Base-by-base conservation (phyloP, 2,113 vertebrate genomes). In the Channa argus region DNA sequence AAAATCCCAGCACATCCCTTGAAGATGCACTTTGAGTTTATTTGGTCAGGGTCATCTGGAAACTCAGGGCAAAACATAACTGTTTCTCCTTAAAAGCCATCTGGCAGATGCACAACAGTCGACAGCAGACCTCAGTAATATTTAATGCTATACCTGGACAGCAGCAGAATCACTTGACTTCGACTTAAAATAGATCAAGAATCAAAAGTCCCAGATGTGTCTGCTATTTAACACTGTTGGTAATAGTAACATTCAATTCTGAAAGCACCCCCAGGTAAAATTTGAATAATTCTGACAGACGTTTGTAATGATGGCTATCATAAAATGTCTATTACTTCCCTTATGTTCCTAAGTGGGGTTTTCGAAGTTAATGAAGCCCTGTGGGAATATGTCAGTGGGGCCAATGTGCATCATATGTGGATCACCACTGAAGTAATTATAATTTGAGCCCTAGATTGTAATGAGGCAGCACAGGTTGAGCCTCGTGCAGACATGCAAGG, bases 351-450 rank as follows among this genome's bases (percentile, higher is more conserved):
- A 5, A 44, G 37, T 64, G 36, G 52, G 56, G 14, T 50, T 80
- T 77, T 79, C 11, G 34, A 71, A 77, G 63, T 66, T 79, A 86
- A 87, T 86, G 71, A 88, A 71, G 67, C 81, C 79, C 56, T 43
- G 13, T 77, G 79, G 75, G 69, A 84, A 75, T 61, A 67, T 61
- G 39, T 56, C 36, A 38, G 44, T 14, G 37, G 47, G 66, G 61
- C 54, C 44, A 34, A 6, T 46, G 14, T 55, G 59, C 51, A 52
- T 77, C 62, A 65, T 38, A 77, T 72, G 71, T 55, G 45, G 49
- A 63, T 71, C 60, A 52, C 14, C 47, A 38, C 11, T 34, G 38
- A 49, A 46, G 33, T 74, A 59, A 55, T 63, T 75, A 49, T 56
- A 45, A 64, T 79, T 10, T 52, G 13, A 67, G 52, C 50, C n/a